Conservation (phyloP, 2,113 vertebrate genomes). For the Callipepla californica region DNA sequence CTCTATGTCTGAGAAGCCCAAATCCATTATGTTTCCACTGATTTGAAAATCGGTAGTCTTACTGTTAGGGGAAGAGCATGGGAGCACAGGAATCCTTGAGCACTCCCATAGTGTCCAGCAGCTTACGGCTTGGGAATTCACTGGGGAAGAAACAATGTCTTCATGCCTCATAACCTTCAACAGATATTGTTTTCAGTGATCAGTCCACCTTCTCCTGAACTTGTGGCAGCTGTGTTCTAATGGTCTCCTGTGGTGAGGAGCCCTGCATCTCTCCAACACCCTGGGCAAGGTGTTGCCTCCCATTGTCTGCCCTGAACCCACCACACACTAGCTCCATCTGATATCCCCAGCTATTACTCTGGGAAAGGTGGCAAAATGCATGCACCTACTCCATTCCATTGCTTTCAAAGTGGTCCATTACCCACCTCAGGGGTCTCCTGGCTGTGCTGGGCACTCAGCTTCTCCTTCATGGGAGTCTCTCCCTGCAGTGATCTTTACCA, state of each 20-base stretch:
- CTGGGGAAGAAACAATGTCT: not conserved
- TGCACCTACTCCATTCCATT: not conserved
- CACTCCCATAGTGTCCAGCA: not conserved
- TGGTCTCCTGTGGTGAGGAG: not conserved
- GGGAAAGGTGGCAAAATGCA: not conserved
- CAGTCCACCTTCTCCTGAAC: not conserved
- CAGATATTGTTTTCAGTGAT: not conserved
- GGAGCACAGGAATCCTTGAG: not conserved
- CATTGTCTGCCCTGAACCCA: not conserved
- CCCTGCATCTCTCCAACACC: not conserved
- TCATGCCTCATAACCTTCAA: not conserved
- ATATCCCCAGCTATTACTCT: not conserved
- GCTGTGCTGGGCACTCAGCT: accelerated
- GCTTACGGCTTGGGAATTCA: not conserved
- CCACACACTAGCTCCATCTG: not conserved
- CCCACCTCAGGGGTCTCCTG: accelerated
- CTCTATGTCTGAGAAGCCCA: not conserved
- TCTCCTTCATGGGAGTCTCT: not conserved
- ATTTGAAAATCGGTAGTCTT: not conserved
- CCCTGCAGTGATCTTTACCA: not conserved
- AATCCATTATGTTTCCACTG: not conserved
- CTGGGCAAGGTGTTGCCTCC: not conserved
- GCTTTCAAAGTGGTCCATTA: not conserved
- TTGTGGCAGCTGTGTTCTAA: not conserved
- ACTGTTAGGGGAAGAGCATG: not conserved